These are phyloP conservation scores for Carassius gibelio DNA, from an alignment of 2,113 vertebrate genomes.

Conservation along the genomic window DNA sequence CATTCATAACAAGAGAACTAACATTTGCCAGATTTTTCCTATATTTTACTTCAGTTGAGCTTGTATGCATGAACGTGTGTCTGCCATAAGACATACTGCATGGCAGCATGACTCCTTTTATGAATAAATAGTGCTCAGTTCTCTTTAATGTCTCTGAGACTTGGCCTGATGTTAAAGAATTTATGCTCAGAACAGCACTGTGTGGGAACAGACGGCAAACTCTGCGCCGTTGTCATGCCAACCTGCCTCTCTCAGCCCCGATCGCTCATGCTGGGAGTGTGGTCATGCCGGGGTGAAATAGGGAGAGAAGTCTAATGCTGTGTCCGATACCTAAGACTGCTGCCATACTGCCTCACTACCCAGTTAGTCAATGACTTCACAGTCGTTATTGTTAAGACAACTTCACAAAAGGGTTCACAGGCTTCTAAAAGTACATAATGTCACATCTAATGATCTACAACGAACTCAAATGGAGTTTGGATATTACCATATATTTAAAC, in stretches of 20 bases:
- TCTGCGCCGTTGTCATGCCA: conserved; percentile 56
- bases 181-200: conserved; percentile 47
- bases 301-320: conserved; percentile 28
- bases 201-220: conserved; percentile 32
- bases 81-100: not conserved
- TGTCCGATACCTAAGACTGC: not conserved
- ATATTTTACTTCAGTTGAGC: not conserved
- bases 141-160: conserved; percentile 40
- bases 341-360: not conserved
- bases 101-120: not conserved
- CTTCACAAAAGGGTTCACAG: not conserved
- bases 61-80: not conserved
- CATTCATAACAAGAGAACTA: not conserved
- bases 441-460: not conserved
- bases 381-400: not conserved
- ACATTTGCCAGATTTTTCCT: not conserved
- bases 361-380: not conserved
- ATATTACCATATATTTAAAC: not conserved
- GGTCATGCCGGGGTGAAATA: conserved; percentile 26
- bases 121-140: conserved; percentile 45
- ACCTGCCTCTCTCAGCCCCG: conserved; percentile 47
- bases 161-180: conserved; percentile 49
- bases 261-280: conserved; percentile 28
- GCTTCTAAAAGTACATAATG: not conserved
- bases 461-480: not conserved